phyloP scores from a whole-genome alignment of 2,888 invertebrate species.

The Eupithecia exiguata region DNA sequence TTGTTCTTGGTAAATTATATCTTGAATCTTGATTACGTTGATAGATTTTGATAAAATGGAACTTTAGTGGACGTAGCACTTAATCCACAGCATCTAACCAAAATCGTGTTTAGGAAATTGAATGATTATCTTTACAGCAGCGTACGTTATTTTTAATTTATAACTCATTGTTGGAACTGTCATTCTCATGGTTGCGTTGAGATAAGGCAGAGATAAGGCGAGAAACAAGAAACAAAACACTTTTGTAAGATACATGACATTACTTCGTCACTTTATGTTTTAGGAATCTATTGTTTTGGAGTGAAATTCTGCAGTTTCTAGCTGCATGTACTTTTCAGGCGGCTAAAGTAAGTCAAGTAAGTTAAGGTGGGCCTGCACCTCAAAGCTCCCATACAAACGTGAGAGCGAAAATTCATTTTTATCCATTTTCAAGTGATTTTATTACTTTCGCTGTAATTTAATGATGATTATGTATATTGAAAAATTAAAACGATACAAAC shows the following conservation, averaged over 20 bases:
- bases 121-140: conserved; percentile 44
- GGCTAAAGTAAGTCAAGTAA: no score
- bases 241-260: conserved; percentile 16
- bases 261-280: conserved; percentile 14
- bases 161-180: conserved; percentile 38
- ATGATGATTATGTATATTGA: no score
- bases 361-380: no score
- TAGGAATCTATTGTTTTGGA: conserved; percentile 4
- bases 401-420: no score
- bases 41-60: background rate
- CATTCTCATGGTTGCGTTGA: conserved; percentile 29
- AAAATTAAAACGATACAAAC: no score
- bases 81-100: conserved; percentile 16
- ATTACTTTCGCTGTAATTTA: no score
- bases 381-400: no score
- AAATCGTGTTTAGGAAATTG: conserved; percentile 48
- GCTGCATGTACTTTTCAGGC: no score
- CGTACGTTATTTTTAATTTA: conserved; percentile 38
- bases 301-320: background rate
- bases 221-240: conserved; percentile 21
- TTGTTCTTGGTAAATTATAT: no score
- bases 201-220: conserved; percentile 6
- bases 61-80: conserved; percentile 8
- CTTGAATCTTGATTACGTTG: no score
- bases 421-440: no score